Evolutionary conservation across 2,113 vertebrate genomes (phyloP).

Genomic region (Caracal caracal): DNA sequence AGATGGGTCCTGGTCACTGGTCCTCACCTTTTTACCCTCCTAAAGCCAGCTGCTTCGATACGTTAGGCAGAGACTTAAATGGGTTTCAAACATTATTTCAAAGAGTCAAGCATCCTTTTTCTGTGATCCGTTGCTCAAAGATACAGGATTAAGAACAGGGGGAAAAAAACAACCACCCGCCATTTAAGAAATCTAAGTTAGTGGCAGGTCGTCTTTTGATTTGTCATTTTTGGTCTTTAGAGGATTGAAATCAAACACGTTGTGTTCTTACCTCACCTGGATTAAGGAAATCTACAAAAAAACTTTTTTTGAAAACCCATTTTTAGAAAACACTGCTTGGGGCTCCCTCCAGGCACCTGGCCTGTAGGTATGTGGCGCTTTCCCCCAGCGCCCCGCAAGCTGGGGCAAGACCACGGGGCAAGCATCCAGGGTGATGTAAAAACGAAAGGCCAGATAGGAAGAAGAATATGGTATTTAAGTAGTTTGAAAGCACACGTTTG

Average conservation of each 20-base stretch:
- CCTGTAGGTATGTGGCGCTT: background rate
- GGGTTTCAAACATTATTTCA: background rate
- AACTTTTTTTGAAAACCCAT: background rate
- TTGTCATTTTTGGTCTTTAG: background rate
- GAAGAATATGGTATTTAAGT: constrained; percentile 65
- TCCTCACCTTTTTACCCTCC: background rate
- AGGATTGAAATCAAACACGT: background rate
- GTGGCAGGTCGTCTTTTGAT: background rate
- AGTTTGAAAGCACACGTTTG: constrained; percentile 68
- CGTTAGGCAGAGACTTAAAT: background rate
- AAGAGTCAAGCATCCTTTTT: background rate
- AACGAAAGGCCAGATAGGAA: constrained; percentile 57
- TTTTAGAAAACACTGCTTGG: background rate
- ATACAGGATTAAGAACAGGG: background rate
- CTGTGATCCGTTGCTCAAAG: background rate
- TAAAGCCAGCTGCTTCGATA: background rate
- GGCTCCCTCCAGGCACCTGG: background rate
- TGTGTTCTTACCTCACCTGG: background rate
- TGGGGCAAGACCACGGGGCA: constrained; percentile 31
- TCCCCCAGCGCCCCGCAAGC: constrained; percentile 36
- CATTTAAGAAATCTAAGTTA: background rate
- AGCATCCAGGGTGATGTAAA: constrained; percentile 69
- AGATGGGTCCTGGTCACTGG: background rate
- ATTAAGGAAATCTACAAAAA: background rate
- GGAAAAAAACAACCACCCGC: too few species aligned